Conservation (phyloP, 1,140 invertebrate species). For the Pinna nobilis region DNA sequence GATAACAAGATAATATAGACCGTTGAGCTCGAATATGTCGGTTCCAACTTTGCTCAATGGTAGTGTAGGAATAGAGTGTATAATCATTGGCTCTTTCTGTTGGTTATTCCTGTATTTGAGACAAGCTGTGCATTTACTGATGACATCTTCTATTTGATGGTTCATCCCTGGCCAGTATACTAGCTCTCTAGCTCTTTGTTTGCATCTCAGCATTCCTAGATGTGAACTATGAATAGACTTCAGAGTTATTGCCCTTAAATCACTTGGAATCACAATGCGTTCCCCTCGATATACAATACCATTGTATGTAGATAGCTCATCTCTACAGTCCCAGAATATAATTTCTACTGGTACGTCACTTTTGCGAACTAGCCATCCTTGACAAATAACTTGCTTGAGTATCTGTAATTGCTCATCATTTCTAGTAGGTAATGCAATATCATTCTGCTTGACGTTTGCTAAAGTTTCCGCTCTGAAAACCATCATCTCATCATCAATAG, state of each 20-base stretch:
- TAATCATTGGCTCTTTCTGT: slow-evolving; percentile 26
- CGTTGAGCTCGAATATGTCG: slow-evolving; percentile 12
- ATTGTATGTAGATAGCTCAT: slow-evolving; percentile 66
- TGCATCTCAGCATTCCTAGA: slow-evolving; percentile 61
- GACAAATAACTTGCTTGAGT: slow-evolving; percentile 22
- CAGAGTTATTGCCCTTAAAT: slow-evolving; percentile 64
- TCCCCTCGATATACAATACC: slow-evolving; percentile 64
- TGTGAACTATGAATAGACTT: slow-evolving; percentile 73
- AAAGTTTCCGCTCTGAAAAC: slow-evolving; percentile 9
- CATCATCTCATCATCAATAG: slow-evolving; percentile 20
- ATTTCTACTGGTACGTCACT: slow-evolving; percentile 10
- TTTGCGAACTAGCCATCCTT: slow-evolving; percentile 26
- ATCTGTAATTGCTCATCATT: slow-evolving; percentile 8
- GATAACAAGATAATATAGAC: slow-evolving; percentile 12
- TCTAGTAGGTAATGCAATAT: not conserved
- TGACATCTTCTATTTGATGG: slow-evolving; percentile 72
- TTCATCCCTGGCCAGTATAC: slow-evolving; percentile 75
- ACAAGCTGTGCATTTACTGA: slow-evolving; percentile 72
- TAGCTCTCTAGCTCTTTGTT: slow-evolving; percentile 66
- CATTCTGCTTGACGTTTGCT: slow-evolving; percentile 11
- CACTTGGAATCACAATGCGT: slow-evolving; percentile 65
- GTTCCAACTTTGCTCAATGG: slow-evolving; percentile 28
- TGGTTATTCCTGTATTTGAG: slow-evolving; percentile 20
- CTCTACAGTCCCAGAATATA: slow-evolving; percentile 63
- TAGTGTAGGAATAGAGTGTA: slow-evolving; percentile 16